These are phyloP conservation scores for Branchipolynoe longqiensis DNA, from an alignment of 2,888 invertebrate genomes.

Conservation along the genomic window DNA sequence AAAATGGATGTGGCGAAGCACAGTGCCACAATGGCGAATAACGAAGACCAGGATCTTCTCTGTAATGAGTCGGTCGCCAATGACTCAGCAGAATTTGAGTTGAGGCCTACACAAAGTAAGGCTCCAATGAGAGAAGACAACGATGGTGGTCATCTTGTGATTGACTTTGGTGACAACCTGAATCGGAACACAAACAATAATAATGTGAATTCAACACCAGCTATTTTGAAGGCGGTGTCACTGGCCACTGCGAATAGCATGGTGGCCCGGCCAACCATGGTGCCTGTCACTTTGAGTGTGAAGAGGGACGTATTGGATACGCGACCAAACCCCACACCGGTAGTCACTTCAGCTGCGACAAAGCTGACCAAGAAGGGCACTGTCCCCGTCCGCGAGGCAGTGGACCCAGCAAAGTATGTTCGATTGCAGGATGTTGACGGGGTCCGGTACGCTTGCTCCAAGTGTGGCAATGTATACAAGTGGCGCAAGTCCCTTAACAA, in stretches of 20 bases:
- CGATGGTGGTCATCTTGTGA: slow-evolving; percentile 8
- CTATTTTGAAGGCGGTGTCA: slow-evolving; percentile 30
- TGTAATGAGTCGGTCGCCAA: slow-evolving; percentile 50
- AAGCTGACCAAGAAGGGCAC: slow-evolving; percentile 58
- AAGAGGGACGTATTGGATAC: slow-evolving; percentile 18
- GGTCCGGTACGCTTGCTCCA: slow-evolving; percentile 81
- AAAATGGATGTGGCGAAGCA: slow-evolving; percentile 31
- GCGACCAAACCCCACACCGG: neutral
- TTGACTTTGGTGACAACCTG: slow-evolving; percentile 9
- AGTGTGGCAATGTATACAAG: slow-evolving; percentile 81
- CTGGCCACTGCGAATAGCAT: slow-evolving; percentile 43
- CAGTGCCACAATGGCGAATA: neutral
- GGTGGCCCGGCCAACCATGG: slow-evolving; percentile 35
- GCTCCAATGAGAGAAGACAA: neutral
- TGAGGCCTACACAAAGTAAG: neutral
- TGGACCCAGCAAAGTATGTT: slow-evolving; percentile 79
- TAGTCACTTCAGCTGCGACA: neutral
- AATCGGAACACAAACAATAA: slow-evolving; percentile 22
- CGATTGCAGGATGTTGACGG: slow-evolving; percentile 78
- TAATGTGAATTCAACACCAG: slow-evolving; percentile 5
- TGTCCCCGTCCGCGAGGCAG: slow-evolving; percentile 73
- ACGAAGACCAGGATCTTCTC: slow-evolving; percentile 25
- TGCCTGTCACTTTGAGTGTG: slow-evolving; percentile 15
- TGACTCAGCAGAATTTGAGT: slow-evolving; percentile 42
- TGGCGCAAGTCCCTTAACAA: slow-evolving; percentile 82